A percentile compares a stretch with the other conserved stretches of the same genome.
These are phyloP conservation scores for Drosophila teissieri DNA, from an alignment of 1,140 invertebrate genomes.

Conservation along the genomic window DNA sequence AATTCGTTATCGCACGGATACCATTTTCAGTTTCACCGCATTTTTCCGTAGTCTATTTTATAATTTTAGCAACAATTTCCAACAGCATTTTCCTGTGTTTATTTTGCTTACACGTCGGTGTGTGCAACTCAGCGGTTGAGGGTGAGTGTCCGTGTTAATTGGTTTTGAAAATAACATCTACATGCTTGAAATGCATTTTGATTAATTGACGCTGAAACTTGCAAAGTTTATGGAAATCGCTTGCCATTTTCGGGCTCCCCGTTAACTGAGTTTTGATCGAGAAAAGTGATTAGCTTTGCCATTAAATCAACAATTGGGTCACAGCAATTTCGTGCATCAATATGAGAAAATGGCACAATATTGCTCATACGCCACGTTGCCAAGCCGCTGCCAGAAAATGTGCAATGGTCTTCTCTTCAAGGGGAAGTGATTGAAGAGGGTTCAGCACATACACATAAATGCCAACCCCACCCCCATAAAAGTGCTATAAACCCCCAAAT, in stretches of 20 bases:
- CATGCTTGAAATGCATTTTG: slow-evolving; percentile 21
- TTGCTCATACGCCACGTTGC: slow-evolving; percentile 21
- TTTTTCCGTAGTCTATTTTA: slow-evolving; percentile 15
- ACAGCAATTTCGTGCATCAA: not conserved
- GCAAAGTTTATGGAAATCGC: not conserved
- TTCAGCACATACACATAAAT: slow-evolving; percentile 8
- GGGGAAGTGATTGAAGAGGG: slow-evolving; percentile 16
- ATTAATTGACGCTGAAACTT: slow-evolving; percentile 31
- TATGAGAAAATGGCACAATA: not conserved
- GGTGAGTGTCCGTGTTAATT: slow-evolving; percentile 34
- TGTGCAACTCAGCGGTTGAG: slow-evolving; percentile 13
- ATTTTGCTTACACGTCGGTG: slow-evolving; percentile 10
- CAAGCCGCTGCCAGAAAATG: not conserved
- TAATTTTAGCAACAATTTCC: slow-evolving; percentile 29
- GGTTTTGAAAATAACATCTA: slow-evolving; percentile 34
- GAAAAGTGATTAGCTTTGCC: not conserved
- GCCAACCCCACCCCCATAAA: slow-evolving; percentile 3
- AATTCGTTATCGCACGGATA: slow-evolving; percentile 29
- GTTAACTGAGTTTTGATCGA: not conserved
- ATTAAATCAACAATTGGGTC: not conserved
- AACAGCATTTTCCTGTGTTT: slow-evolving; percentile 35
- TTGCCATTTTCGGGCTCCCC: not conserved
- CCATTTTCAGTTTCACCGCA: slow-evolving; percentile 17
- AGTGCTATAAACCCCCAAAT: slow-evolving; percentile 36
- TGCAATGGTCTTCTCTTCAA: not conserved